phyloP scores from a whole-genome alignment of 2,797 vertebrate genomes.

The Cygnus olor region DNA sequence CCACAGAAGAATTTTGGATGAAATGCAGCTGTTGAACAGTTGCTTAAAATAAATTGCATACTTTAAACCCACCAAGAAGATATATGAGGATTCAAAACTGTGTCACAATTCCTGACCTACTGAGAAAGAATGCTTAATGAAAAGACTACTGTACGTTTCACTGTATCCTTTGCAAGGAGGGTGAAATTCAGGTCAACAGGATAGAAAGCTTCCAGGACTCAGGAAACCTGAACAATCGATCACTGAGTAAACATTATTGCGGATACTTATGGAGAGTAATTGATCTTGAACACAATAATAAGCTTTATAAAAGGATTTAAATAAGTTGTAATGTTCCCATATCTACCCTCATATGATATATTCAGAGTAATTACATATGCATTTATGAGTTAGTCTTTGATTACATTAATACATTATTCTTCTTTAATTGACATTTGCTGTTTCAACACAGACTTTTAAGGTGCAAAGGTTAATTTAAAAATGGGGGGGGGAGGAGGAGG shows the following conservation, averaged over 20 bases:
- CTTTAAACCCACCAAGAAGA: constrained; percentile 67
- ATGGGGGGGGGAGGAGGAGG: not conserved
- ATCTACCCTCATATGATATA: not conserved
- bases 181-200: constrained; percentile 68
- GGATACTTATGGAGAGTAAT: constrained; percentile 43
- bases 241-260: constrained; percentile 64
- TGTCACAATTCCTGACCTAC: constrained; percentile 69
- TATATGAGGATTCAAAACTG: constrained; percentile 69
- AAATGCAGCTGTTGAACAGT: constrained; percentile 70
- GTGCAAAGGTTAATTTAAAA: not conserved
- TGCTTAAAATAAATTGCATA: constrained; percentile 71
- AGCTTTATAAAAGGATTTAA: constrained; percentile 49
- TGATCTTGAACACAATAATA: constrained; percentile 57
- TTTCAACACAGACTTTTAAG: not conserved
- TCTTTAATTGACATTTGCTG: not conserved
- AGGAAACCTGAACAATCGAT: constrained; percentile 68
- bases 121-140: constrained; percentile 68
- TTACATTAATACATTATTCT: not conserved
- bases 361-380: not conserved
- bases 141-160: constrained; percentile 73
- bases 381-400: not conserved
- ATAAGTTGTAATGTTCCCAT: constrained; percentile 31
- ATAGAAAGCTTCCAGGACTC: constrained; percentile 64
- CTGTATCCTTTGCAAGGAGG: constrained; percentile 60
- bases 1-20: constrained; percentile 64